Percentiles rank a stretch among this genome's conserved stretches.
Conservation (phyloP, 2,797 vertebrate species). For the Rhodeus uyekii region DNA sequence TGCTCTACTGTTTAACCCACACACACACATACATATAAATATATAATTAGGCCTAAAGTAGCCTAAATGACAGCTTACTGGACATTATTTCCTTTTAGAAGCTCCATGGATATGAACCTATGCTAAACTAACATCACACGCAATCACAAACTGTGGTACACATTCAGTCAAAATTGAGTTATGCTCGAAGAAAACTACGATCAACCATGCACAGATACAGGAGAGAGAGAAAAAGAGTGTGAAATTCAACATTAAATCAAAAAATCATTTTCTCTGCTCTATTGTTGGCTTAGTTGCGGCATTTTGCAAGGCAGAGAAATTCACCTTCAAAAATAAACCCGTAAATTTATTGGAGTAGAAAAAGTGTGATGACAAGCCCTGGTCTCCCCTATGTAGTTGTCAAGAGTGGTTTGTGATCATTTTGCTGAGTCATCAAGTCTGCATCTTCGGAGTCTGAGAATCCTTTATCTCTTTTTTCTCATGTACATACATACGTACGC, state of each 20-base stretch:
- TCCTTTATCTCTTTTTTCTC: constrained; percentile 11
- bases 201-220: background rate
- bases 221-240: background rate
- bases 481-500: background rate
- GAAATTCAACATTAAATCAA: background rate
- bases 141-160: background rate
- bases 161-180: background rate
- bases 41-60: too few species aligned
- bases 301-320: background rate
- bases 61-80: too few species aligned
- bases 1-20: too few species aligned
- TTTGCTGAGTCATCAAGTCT: constrained; percentile 41
- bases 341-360: background rate
- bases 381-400: constrained; percentile 1
- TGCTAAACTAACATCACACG: too few species aligned
- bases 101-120: too few species aligned
- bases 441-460: constrained; percentile 21
- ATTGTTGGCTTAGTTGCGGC: background rate
- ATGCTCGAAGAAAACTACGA: background rate
- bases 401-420: constrained; percentile 8
- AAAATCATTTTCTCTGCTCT: background rate
- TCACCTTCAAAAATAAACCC: background rate
- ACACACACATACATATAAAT: too few species aligned
- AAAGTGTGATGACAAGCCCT: constrained; percentile 11
- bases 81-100: too few species aligned